phyloP scores from a whole-genome alignment of 2,888 invertebrate species.

The Apodemia mormo region DNA sequence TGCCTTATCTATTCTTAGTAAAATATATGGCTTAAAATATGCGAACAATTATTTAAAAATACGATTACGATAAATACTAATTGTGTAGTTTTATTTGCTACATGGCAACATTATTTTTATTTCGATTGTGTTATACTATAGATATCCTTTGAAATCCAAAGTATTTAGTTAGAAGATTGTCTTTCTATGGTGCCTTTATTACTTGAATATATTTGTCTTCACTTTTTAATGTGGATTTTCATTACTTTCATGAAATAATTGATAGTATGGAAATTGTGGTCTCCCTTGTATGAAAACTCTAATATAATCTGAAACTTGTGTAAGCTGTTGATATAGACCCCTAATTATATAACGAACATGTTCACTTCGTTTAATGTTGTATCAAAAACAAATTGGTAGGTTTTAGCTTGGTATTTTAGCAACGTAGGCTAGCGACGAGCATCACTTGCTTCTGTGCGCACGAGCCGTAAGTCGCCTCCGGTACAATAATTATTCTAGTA shows the following conservation, averaged over 20 bases:
- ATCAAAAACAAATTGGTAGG: constrained; percentile 53
- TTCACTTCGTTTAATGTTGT: constrained; percentile 39
- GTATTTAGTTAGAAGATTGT: neutral
- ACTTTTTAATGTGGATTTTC: neutral
- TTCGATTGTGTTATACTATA: neutral
- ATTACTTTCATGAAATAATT: neutral
- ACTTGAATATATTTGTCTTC: neutral
- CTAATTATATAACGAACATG: constrained; percentile 32
- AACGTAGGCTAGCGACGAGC: constrained; percentile 47
- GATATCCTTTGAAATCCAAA: neutral
- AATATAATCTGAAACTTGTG: constrained; percentile 30
- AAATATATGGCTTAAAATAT: neutral
- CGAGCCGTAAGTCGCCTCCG: constrained; percentile 53
- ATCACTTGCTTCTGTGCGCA: constrained; percentile 51
- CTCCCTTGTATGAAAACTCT: neutral
- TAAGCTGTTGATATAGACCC: constrained; percentile 37
- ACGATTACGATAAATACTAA: no score
- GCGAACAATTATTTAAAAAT: neutral
- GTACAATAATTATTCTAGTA: constrained; percentile 66
- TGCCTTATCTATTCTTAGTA: neutral
- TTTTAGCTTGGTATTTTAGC: constrained; percentile 47
- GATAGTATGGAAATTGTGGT: neutral
- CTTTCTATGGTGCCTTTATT: neutral
- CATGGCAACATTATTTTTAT: neutral
- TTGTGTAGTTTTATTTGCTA: neutral